Conservation (phyloP, 2,888 invertebrate species). For the Hypselothyrea guttata region DNA sequence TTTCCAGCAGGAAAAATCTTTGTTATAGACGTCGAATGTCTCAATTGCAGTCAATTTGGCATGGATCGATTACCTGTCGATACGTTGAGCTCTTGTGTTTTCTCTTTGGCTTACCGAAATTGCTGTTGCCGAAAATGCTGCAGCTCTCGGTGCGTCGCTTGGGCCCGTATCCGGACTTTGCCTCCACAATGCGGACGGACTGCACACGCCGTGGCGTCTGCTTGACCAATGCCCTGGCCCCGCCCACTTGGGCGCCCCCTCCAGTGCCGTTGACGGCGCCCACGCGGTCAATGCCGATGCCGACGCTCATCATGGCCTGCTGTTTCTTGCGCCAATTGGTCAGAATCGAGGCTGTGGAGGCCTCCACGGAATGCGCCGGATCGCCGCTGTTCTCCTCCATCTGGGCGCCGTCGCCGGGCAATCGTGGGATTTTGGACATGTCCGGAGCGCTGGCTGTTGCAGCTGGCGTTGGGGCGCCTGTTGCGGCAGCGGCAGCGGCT, state of each 20-base stretch:
- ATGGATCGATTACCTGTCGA: background rate
- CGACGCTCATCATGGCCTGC: slow-evolving; percentile 50
- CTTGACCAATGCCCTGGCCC: slow-evolving; percentile 36
- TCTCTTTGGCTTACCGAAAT: slow-evolving; percentile 57
- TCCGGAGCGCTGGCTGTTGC: slow-evolving; percentile 58
- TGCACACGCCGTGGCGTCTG: slow-evolving; percentile 78
- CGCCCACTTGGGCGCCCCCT: background rate
- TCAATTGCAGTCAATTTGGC: slow-evolving; percentile 7
- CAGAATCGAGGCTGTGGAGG: slow-evolving; percentile 65
- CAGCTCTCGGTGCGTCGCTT: slow-evolving; percentile 81
- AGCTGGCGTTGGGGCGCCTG: slow-evolving; percentile 14
- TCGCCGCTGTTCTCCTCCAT: slow-evolving; percentile 69
- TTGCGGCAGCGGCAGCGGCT: slow-evolving; percentile 8
- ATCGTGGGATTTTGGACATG: slow-evolving; percentile 80
- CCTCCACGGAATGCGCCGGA: slow-evolving; percentile 56
- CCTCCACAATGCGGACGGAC: slow-evolving; percentile 81
- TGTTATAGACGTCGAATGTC: background rate
- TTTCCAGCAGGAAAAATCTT: no score
- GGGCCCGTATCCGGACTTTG: slow-evolving; percentile 69
- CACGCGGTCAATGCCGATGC: slow-evolving; percentile 21
- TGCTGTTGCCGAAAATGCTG: slow-evolving; percentile 76
- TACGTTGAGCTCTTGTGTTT: background rate
- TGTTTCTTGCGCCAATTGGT: slow-evolving; percentile 72
- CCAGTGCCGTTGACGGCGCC: background rate
- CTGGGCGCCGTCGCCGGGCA: slow-evolving; percentile 81